Base-by-base conservation (phyloP, 2,888 invertebrate genomes). In the Branchellion lobata region DNA sequence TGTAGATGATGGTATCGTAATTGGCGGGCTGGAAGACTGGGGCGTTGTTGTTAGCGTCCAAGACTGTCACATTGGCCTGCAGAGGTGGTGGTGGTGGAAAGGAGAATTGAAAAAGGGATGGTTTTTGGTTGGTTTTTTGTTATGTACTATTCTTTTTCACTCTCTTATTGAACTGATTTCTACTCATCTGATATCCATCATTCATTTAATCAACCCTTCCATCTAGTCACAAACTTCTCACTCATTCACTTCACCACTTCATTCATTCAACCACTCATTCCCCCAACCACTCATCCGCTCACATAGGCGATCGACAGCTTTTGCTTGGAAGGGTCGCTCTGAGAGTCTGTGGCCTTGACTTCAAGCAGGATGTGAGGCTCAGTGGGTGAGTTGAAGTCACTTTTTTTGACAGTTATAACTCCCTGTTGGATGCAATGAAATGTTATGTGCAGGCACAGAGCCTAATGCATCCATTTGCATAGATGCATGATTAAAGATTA, bases 321-420 rank as follows among this genome's bases (percentile, higher is more conserved):
- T 81, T 91, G 90, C 0, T 91, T 89, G 36, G 57, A 78, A 0
- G 83, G 78, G 78, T 84, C 78, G 36, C 93, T 92, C 0, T 93
- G 94, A 81, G 91, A 91, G 85, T 96, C 96, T 73, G 90, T 91
- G 0, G 95, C 96, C 81, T 92, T 90, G 0, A 93, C 94, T 79
- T 92, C 91, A 72, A 96, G 89, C 33, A 91, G 91, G 24, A 94
- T 90, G 80, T 92, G 91, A 1, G 91, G 90, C 0, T 91, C 89
- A 2, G 89, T 87, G 85, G 96, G 96, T 14, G 94, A 90, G 87
- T 96, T 95, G 65, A 96, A 89, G 73, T 91, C 91, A 0, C 91
- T 90, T 80, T 91, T 90, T 0, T 91, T 91, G 0, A 96, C 93
- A 11, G 90, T 91, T 53, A 96, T 91, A 80, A 91, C 91, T 0